Percentiles rank a stretch among this genome's conserved stretches.
Evolutionary conservation across 2,113 vertebrate species (phyloP).

Genomic region (Ceuthmochares aereus): DNA sequence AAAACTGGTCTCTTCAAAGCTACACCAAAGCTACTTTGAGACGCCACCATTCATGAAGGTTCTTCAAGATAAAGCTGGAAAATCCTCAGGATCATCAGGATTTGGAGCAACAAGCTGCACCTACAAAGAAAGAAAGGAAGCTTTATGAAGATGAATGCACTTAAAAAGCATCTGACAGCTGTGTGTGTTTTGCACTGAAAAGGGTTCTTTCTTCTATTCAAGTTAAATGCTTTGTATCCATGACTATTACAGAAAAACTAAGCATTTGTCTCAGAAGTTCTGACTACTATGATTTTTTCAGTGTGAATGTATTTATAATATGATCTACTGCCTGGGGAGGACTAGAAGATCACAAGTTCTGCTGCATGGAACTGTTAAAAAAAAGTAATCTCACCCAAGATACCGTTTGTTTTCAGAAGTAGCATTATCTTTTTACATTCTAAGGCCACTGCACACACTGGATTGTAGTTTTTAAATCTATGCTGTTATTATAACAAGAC

Average conservation of each 20-base stretch:
- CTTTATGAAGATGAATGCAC: not conserved
- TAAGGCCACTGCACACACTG: not conserved
- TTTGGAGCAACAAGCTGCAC: conserved; percentile 81
- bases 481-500: not conserved
- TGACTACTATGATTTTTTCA: not conserved
- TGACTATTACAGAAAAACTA: not conserved
- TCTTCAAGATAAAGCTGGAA: conserved; percentile 87
- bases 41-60: not conserved
- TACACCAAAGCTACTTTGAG: not conserved
- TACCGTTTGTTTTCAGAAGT: not conserved
- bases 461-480: not conserved
- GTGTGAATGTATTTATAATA: not conserved
- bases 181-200: not conserved
- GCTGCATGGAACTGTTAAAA: not conserved
- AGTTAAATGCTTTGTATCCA: not conserved
- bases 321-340: not conserved
- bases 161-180: not conserved
- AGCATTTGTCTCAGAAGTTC: not conserved
- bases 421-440: not conserved
- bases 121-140: conserved; percentile 27
- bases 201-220: not conserved
- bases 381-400: not conserved
- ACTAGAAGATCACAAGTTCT: not conserved
- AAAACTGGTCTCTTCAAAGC: conserved; percentile 16
- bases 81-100: conserved; percentile 93